A percentile compares a stretch with the other conserved stretches of the same genome.
Evolutionary conservation across 2,797 vertebrate species (phyloP).

Genomic region (Myotis planiceps): DNA sequence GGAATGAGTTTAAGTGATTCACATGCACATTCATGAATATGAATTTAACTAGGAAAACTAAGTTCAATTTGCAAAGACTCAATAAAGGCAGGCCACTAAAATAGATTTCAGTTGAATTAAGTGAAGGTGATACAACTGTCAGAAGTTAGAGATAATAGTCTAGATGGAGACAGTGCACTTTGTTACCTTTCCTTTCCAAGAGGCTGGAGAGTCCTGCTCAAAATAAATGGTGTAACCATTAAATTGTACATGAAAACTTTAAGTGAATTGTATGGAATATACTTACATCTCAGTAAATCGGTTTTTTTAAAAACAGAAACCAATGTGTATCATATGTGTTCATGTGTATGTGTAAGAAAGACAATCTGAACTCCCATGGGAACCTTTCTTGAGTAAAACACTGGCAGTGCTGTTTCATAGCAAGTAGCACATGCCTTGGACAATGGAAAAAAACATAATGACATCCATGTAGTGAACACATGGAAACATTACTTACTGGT

Average conservation of each 20-base stretch:
- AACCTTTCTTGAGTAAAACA: neutral
- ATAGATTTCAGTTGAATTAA: neutral
- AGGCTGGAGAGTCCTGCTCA: neutral
- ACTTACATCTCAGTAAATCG: neutral
- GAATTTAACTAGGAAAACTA: neutral
- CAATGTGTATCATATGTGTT: fast-evolving
- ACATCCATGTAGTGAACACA: neutral
- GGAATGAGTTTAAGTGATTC: neutral
- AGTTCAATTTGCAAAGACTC: neutral
- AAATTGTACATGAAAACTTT: neutral
- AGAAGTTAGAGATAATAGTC: neutral
- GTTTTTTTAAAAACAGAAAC: neutral
- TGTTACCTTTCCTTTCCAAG: neutral
- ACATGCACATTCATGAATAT: neutral
- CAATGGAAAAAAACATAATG: neutral
- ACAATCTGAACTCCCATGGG: neutral
- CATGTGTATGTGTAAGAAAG: neutral
- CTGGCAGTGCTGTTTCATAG: neutral
- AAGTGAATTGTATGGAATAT: neutral
- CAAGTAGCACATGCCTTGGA: neutral
- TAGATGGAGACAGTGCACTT: neutral
- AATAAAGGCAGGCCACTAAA: neutral
- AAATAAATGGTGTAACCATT: neutral
- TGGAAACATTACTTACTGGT: neutral
- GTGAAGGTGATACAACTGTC: neutral